These are phyloP conservation scores for Platerodrilus igneus DNA, from an alignment of 2,888 invertebrate genomes.

Conservation along the genomic window DNA sequence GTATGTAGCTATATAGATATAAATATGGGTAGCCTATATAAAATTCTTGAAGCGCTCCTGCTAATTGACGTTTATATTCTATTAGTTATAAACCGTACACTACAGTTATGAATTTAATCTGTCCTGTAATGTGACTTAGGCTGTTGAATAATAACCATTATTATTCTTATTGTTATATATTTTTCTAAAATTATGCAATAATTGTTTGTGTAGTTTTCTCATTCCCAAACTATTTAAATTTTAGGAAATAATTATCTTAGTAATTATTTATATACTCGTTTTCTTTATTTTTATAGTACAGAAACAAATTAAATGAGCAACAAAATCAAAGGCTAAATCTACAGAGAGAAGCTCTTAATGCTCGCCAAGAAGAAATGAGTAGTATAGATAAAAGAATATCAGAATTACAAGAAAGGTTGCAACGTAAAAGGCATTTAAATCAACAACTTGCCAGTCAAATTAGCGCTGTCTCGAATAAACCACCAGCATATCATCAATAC, in stretches of 20 bases:
- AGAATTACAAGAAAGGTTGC: conserved; percentile 86
- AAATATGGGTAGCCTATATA: too few species aligned
- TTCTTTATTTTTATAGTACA: conserved; percentile 65
- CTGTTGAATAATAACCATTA: too few species aligned
- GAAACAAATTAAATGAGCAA: conserved; percentile 93
- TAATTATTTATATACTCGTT: background rate
- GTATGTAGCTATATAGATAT: too few species aligned
- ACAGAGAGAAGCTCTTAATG: conserved; percentile 82
- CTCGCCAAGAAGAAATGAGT: conserved; percentile 86
- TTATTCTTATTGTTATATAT: too few species aligned
- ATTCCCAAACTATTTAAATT: background rate
- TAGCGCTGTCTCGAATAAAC: conserved; percentile 48
- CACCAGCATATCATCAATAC: conserved; percentile 46
- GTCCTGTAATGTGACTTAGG: too few species aligned
- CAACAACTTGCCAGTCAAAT: conserved; percentile 65
- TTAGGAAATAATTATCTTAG: background rate
- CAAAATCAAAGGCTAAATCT: conserved; percentile 86
- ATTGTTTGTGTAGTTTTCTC: too few species aligned
- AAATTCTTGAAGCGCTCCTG: too few species aligned
- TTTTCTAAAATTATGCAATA: too few species aligned
- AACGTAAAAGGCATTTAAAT: conserved; percentile 82
- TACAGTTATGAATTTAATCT: too few species aligned
- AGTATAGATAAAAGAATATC: conserved; percentile 91
- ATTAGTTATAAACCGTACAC: too few species aligned
- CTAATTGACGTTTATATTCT: too few species aligned